Base-by-base conservation (phyloP, 2,113 vertebrate species). In the Garra rufa region DNA sequence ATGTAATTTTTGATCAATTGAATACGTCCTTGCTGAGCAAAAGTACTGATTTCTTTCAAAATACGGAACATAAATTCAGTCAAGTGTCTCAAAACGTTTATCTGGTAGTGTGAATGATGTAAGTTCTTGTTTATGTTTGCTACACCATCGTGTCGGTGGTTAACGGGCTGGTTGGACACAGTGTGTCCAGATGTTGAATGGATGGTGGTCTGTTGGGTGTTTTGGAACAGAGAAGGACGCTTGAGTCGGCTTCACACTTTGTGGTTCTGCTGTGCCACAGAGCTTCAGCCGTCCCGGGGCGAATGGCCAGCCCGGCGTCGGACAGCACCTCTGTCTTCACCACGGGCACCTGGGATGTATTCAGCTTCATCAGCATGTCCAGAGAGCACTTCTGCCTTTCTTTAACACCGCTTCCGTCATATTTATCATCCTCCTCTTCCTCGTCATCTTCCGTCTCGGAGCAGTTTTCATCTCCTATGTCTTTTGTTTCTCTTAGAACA, bases 191-290 rank as follows among this genome's bases (percentile, higher is more conserved):
- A 41, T 88, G 91, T 52, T 94, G 90, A 9, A 88, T 88, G 74
- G 92, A 94, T 0, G 91, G 74, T 0, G 87, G 85, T 83, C 90
- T 93, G 78, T 93, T 94, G 24, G 89, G 80, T 63, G 88, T 89
- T 84, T 97, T 97, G 0, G 95, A 95, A 84, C 96, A 95, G 8
- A 98, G 95, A 65, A 96, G 93, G 43, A 98, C 96, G 0, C 98
- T 99, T 89, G 97, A 99, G 89, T 99, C 98, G 0, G 98, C 98
- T 89, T 99, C 98, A 0, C 98, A 99, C 90, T 99, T 99, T 19
- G 97, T 99, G 88, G 97, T 96, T 1, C 93, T 96, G 88, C 95
- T 91, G 6, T 95, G 94, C 93, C 95, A 97, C 87, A 96, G 63
- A 86, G 93, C 90, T 74, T 94, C 92, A 84, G 94, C 84, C 83